These are phyloP conservation scores for Conomelus anceps DNA, from an alignment of 2,888 invertebrate genomes.

Conservation along the genomic window DNA sequence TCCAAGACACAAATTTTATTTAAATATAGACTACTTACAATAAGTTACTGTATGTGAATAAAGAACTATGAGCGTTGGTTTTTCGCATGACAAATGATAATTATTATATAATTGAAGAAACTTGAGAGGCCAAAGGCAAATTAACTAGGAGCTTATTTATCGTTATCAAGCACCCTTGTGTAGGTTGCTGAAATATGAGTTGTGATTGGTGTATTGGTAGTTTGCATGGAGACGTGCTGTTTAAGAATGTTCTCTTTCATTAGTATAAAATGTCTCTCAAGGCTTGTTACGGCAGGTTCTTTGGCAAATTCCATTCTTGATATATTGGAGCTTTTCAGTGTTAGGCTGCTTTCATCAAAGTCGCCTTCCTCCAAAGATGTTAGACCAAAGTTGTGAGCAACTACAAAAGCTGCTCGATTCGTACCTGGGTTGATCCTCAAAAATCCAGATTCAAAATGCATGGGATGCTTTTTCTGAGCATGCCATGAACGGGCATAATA, in stretches of 20 bases:
- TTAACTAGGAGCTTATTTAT: neutral
- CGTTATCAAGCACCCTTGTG: neutral
- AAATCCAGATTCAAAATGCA: slow-evolving; percentile 59
- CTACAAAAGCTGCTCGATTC: slow-evolving; percentile 48
- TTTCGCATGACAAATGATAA: too few species aligned
- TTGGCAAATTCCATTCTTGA: slow-evolving; percentile 49
- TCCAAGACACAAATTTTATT: too few species aligned
- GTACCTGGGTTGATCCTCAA: slow-evolving; percentile 52
- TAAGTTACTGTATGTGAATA: too few species aligned
- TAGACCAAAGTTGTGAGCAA: slow-evolving; percentile 55
- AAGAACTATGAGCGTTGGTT: too few species aligned
- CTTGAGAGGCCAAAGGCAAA: too few species aligned
- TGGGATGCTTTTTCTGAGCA: slow-evolving; percentile 48
- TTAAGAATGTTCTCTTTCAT: slow-evolving; percentile 42
- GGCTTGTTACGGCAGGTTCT: slow-evolving; percentile 47
- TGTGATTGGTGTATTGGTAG: slow-evolving; percentile 47
- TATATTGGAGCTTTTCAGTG: slow-evolving; percentile 46
- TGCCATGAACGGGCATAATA: slow-evolving; percentile 49
- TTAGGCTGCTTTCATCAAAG: slow-evolving; percentile 39
- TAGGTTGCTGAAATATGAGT: slow-evolving; percentile 44
- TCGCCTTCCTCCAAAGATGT: slow-evolving; percentile 42
- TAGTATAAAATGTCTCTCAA: slow-evolving; percentile 42
- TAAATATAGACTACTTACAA: too few species aligned
- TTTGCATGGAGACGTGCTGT: slow-evolving; percentile 50
- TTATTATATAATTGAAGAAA: too few species aligned